Conservation (phyloP, 2,113 vertebrate genomes). For the Caranx ignobilis region DNA sequence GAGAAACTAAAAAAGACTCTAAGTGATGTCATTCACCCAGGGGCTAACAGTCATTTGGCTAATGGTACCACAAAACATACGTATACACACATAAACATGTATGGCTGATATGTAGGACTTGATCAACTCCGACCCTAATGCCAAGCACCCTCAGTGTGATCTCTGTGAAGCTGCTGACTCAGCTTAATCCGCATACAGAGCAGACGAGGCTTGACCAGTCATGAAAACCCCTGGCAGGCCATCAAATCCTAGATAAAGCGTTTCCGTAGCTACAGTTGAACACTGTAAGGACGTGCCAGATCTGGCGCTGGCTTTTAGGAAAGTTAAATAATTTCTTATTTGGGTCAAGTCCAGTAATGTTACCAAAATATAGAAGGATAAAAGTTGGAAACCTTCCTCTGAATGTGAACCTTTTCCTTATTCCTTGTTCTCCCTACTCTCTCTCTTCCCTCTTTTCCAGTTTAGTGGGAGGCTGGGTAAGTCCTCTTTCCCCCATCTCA, state of each 20-base stretch:
- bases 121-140: neutral
- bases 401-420: slow-evolving; percentile 56
- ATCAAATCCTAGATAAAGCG: slow-evolving; percentile 27
- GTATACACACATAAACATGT: slow-evolving; percentile 33
- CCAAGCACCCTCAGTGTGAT: neutral
- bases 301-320: neutral
- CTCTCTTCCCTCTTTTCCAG: slow-evolving; percentile 69
- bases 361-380: slow-evolving; percentile 2
- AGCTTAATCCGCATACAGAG: slow-evolving; percentile 25
- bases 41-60: slow-evolving; percentile 99
- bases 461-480: slow-evolving; percentile 80
- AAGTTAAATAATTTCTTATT: neutral
- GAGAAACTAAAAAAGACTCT: slow-evolving; percentile 99
- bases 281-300: slow-evolving; percentile 9
- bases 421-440: slow-evolving; percentile 62
- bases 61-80: slow-evolving; percentile 90
- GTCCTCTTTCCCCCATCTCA: slow-evolving; percentile 65
- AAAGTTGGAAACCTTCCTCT: slow-evolving; percentile 38
- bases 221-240: slow-evolving; percentile 14
- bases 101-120: slow-evolving; percentile 23
- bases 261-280: slow-evolving; percentile 28
- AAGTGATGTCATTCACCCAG: slow-evolving; percentile 96
- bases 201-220: slow-evolving; percentile 10
- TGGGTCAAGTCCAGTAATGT: neutral
- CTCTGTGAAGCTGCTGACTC: slow-evolving; percentile 46